Evolutionary conservation across 2,888 invertebrate species (phyloP).

Genomic region (Caenorhabditis auriculariae): DNA sequence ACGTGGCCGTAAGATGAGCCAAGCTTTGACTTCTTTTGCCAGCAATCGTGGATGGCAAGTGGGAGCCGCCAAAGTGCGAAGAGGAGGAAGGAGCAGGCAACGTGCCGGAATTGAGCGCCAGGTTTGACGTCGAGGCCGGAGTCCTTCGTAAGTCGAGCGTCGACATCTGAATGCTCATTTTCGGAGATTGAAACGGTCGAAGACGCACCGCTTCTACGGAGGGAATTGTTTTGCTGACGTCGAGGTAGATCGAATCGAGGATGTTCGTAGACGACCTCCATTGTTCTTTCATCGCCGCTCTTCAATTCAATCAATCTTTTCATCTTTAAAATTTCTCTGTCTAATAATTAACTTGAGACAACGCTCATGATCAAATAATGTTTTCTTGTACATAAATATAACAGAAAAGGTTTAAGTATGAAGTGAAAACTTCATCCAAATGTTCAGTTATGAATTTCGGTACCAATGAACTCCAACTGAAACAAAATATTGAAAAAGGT

Average conservation of each 20-base stretch:
- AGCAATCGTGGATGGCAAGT: constrained; percentile 10
- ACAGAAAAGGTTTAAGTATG: no score
- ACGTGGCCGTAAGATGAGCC: constrained; percentile 16
- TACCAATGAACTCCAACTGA: no score
- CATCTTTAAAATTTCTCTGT: neutral
- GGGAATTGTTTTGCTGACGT: constrained; percentile 57
- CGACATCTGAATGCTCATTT: constrained; percentile 22
- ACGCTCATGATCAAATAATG: no score
- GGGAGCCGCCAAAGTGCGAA: neutral
- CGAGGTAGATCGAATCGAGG: constrained; percentile 56
- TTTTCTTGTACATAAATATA: no score
- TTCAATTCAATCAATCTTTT: neutral
- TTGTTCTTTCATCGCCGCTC: constrained; percentile 47
- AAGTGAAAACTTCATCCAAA: no score
- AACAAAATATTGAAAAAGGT: no score
- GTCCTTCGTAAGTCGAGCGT: constrained; percentile 22
- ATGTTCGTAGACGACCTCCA: constrained; percentile 61
- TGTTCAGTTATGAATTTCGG: no score
- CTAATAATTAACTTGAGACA: no score
- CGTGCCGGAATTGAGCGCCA: constrained; percentile 3
- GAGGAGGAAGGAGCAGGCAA: constrained; percentile 12
- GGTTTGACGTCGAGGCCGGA: neutral
- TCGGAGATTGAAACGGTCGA: no score
- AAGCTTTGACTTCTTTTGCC: constrained; percentile 31
- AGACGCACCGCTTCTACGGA: constrained; percentile 52